Evolutionary conservation across 2,113 vertebrate genomes (phyloP), one percentile per base, ranked within the genome.

Genomic region (Gymnobelideus leadbeateri): DNA sequence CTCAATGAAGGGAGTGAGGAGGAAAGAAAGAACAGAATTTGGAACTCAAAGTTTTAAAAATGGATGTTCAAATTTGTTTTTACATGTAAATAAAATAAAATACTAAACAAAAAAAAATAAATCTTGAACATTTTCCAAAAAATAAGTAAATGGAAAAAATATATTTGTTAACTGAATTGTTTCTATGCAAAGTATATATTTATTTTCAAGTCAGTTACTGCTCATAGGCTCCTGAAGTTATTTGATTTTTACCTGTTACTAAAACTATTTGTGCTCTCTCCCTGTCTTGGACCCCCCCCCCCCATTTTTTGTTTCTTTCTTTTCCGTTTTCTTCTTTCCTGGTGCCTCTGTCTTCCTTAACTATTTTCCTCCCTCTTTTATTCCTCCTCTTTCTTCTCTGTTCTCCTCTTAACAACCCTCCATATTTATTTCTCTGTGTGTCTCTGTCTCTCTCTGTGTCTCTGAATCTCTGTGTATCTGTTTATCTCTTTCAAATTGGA

Each of bases 391-490:
- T 3, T 5, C 5, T 23, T 90, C 24, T 28, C 43, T 49, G 0
- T n/a, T 25, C 23, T 11, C 24, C 26, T 11, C 26, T 84, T 43
- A 43, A 19, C 68, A 84, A 19, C n/a, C 53, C 31, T 51, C 92
- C 91, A 49, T 4, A 43, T 16, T 23, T 10, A 51, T 10, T 50
- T 28, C 25, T 95, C 28, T 92, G 47, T 96, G 8, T 89, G 8
- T 92, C 31, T 46, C 10, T 37, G 8, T 93, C 93, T 28, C n/a
- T 89, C 95, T 91, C 16, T 50, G 43, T 24, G 90, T 95, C 91
- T 89, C 21, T 57, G 54, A 49, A 49, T 49, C 47, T 96, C 8
- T 89, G 25, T 95, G 43, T 91, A 53, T 96, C 12, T 68, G 6
- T 93, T 26, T n/a, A 12, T n/a, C 10, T 91, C 91, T 46, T n/a